phyloP scores from a whole-genome alignment of 2,797 vertebrate genomes.

The Hemitrygon akajei region DNA sequence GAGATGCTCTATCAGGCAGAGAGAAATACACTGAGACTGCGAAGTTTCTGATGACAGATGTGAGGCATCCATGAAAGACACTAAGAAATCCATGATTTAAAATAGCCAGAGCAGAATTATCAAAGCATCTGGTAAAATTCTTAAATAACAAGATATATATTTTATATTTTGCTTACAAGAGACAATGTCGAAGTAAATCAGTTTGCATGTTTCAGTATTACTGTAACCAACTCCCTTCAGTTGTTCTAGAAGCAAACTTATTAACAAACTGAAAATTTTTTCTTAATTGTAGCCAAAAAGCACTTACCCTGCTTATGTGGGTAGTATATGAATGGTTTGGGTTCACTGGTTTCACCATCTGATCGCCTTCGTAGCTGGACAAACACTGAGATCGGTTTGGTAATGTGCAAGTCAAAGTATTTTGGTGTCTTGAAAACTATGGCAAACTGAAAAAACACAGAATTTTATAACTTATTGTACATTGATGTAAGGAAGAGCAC shows the following conservation, averaged over 20 bases:
- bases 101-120: neutral
- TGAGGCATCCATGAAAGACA: neutral
- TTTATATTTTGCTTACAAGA: neutral
- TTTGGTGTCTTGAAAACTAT: constrained; percentile 41
- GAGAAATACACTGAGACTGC: neutral
- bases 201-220: neutral
- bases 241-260: neutral
- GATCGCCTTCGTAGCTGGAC: constrained; percentile 39
- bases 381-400: constrained; percentile 36
- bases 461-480: neutral
- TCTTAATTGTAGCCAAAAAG: neutral
- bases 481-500: neutral
- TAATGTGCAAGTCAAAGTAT: constrained; percentile 39
- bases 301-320: constrained; percentile 35
- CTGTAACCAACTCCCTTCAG: neutral
- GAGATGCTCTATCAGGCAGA: neutral
- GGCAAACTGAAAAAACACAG: constrained; percentile 37
- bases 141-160: neutral
- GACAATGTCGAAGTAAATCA: neutral
- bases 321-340: constrained; percentile 41
- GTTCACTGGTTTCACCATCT: constrained; percentile 39
- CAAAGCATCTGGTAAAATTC: neutral
- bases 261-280: neutral
- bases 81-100: neutral
- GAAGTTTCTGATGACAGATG: neutral